Base-by-base conservation (phyloP, 2,113 vertebrate genomes). In the Xiphophorus maculatus region DNA sequence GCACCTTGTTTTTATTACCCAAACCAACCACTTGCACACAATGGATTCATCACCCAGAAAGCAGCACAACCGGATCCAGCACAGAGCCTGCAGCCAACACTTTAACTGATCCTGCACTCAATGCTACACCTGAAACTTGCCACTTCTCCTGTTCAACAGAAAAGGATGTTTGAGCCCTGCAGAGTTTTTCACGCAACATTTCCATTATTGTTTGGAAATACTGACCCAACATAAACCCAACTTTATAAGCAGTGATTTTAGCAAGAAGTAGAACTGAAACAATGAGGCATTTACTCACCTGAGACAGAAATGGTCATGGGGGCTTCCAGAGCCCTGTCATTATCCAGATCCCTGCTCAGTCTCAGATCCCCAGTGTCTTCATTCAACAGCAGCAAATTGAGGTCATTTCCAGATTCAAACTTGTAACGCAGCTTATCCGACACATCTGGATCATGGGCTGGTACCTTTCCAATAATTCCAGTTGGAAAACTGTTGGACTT, bases 401-500 rank as follows among this genome's bases (percentile, higher is more conserved):
- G 94, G 70, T 99, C 98, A 8, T 99, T 99, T 77, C 98, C 98
- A 77, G 96, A 96, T 79, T 96, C 88, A 74, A 99, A 99, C 76
- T 94, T 95, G 83, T 97, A 99, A 71, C 91, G 94, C 58, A 99
- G 95, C 72, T 95, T 96, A 91, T 99, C 97, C 0, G 96, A 97
- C 51, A 98, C 95, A 74, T 99, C 98, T 0, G 97, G 98, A 86
- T 99, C 98, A 0, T 96, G 95, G 40, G 97, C 98, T 0, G 97
- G 98, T 35, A 99, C 95, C 86, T 94, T 98, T 65, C 98, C 98
- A 5, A 99, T 99, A 64, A 98, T 95, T 0, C 97, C 97, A 0
- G 95, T 92, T 2, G 98, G 98, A 84, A 99, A 99, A 87, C 97
- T 99, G 87, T 96, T 97, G 80, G 98, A 98, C 78, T 97, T 98